Conservation (phyloP, 1,140 invertebrate genomes). For the Zaprionus tsacasi region DNA sequence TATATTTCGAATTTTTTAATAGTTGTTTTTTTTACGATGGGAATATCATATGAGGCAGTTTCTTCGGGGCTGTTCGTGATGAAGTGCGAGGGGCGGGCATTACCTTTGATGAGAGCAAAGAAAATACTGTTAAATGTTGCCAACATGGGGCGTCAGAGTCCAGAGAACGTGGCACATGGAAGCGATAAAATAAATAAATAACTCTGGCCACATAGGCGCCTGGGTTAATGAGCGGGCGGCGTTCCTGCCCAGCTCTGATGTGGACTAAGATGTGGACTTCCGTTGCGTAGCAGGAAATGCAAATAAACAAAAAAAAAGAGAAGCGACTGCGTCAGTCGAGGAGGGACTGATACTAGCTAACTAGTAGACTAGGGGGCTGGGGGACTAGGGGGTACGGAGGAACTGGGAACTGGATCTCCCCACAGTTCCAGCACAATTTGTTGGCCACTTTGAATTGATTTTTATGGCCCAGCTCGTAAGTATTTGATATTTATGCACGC, state of each 20-base stretch:
- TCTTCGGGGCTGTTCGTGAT: not conserved
- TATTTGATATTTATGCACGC: slow-evolving; percentile 78
- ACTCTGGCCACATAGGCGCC: slow-evolving; percentile 27
- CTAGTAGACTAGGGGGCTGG: not conserved
- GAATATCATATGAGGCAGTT: slow-evolving; percentile 17
- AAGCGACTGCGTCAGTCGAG: slow-evolving; percentile 21
- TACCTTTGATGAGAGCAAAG: slow-evolving; percentile 32
- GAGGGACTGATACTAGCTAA: slow-evolving; percentile 1
- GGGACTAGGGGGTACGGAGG: not conserved
- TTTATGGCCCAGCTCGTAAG: slow-evolving; percentile 74
- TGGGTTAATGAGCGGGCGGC: slow-evolving; percentile 29
- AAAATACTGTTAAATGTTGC: slow-evolving; percentile 2
- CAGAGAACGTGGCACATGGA: slow-evolving; percentile 15
- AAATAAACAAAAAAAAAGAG: slow-evolving; percentile 81
- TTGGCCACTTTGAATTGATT: slow-evolving; percentile 71
- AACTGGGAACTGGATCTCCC: not conserved
- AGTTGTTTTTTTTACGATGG: slow-evolving; percentile 15
- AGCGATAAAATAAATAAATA: slow-evolving; percentile 52
- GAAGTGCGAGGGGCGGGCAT: not conserved
- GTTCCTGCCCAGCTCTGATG: not conserved
- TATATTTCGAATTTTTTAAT: slow-evolving; percentile 41
- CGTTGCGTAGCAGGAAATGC: slow-evolving; percentile 74
- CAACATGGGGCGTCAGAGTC: slow-evolving; percentile 10
- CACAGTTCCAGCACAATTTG: slow-evolving; percentile 24
- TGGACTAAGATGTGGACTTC: slow-evolving; percentile 66